Evolutionary conservation across 2,888 invertebrate genomes (phyloP).

Genomic region (Scaptomyza parva): DNA sequence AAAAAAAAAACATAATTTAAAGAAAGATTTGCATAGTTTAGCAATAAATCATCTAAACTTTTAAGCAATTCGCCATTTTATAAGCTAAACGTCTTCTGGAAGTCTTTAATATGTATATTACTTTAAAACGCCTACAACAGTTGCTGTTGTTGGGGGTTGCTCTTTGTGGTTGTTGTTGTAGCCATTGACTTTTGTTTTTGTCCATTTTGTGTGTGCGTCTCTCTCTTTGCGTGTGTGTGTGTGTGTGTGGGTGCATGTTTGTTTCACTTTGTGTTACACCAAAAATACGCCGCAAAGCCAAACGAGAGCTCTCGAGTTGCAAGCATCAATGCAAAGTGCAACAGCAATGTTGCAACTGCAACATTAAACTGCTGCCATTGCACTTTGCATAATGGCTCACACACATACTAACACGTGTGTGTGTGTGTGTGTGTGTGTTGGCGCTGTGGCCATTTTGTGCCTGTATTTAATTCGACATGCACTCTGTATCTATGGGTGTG

Average conservation of each 20-base stretch:
- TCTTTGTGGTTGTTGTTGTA: conserved; percentile 29
- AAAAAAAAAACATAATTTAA: background rate
- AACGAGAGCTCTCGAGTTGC: conserved; percentile 63
- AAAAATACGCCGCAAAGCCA: conserved; percentile 81
- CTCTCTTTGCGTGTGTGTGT: conserved; percentile 11
- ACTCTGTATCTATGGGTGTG: conserved; percentile 38
- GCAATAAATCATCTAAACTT: conserved; percentile 5
- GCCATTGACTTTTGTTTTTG: conserved; percentile 59
- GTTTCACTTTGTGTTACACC: conserved; percentile 78
- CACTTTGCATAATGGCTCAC: conserved; percentile 74
- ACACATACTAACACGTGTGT: conserved; percentile 8
- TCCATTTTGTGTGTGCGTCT: conserved; percentile 57
- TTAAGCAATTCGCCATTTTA: conserved; percentile 1
- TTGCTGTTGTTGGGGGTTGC: conserved; percentile 26
- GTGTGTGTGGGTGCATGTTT: conserved; percentile 44
- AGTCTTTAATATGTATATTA: conserved; percentile 19
- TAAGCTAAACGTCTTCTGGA: conserved; percentile 19
- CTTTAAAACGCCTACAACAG: conserved; percentile 31
- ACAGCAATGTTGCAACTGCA: conserved; percentile 59
- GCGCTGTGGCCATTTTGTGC: conserved; percentile 76
- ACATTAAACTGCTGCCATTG: conserved; percentile 74
- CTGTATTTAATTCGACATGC: conserved; percentile 58
- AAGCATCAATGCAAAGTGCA: conserved; percentile 66
- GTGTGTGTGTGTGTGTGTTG: conserved; percentile 44
- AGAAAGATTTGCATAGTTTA: background rate